A percentile compares a stretch with the other conserved stretches of the same genome.
Conservation (phyloP, 2,797 vertebrate genomes). For the Kryptopterus vitreolus region DNA sequence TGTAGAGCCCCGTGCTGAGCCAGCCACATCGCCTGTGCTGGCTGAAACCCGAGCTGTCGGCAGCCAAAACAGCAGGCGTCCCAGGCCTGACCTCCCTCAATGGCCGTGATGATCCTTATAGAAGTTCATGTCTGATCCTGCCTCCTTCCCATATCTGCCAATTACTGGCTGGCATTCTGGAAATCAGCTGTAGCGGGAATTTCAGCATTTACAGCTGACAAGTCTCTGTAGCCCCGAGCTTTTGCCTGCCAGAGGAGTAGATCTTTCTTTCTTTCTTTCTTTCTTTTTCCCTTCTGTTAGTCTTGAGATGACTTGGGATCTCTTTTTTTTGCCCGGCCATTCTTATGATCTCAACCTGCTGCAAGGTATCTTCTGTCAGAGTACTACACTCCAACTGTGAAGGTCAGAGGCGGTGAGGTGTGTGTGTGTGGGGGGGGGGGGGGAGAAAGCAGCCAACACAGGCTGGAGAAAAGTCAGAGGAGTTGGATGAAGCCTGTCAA, state of each 20-base stretch:
- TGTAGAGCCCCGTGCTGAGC: background rate
- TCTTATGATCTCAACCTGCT: conserved; percentile 24
- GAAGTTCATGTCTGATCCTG: conserved; percentile 42
- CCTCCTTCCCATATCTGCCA: conserved; percentile 36
- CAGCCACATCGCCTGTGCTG: conserved; percentile 9
- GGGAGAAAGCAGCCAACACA: background rate
- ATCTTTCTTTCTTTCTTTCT: background rate
- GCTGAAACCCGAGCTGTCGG: conserved; percentile 47
- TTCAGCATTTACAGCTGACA: conserved; percentile 40
- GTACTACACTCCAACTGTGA: background rate
- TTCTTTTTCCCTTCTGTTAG: background rate
- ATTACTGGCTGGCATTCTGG: conserved; percentile 34
- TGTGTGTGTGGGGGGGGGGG: too few relatives aligned
- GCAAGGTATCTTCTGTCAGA: conserved; percentile 12
- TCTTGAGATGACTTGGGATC: background rate
- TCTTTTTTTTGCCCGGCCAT: background rate
- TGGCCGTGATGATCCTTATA: conserved; percentile 25
- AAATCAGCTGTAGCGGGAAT: conserved; percentile 31
- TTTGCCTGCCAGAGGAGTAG: background rate
- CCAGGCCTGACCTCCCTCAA: conserved; percentile 39
- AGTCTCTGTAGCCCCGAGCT: background rate
- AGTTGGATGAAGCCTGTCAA: conserved; percentile 60
- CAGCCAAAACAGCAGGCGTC: conserved; percentile 26
- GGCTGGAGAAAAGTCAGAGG: conserved; percentile 6
- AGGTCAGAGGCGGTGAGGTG: conserved; percentile 35